Evolutionary conservation across 2,113 vertebrate genomes (phyloP).

Genomic region (Solenodon paradoxus): DNA sequence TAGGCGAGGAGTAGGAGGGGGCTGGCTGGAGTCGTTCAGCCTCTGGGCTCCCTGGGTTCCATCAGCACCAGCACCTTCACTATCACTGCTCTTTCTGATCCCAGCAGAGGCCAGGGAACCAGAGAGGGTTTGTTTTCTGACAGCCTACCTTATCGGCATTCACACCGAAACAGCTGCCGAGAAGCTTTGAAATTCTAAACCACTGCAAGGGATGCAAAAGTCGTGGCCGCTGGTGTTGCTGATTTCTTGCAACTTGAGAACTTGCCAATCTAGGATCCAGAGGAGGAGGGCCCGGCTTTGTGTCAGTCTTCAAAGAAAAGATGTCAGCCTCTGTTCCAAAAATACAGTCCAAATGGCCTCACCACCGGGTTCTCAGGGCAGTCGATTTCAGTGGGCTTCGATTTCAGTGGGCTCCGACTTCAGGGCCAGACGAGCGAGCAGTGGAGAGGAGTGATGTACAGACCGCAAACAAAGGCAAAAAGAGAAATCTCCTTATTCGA

Average conservation of each 20-base stretch:
- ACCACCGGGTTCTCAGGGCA: background rate
- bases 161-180: conserved; percentile 23
- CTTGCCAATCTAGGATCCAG: background rate
- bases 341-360: background rate
- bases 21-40: background rate
- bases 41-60: background rate
- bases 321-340: background rate
- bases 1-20: background rate
- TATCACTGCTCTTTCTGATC: background rate
- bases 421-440: background rate
- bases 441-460: background rate
- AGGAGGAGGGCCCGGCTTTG: background rate
- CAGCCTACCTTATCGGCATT: conserved; percentile 39
- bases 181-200: conserved; percentile 57
- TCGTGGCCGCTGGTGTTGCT: background rate
- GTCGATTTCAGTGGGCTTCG: background rate
- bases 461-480: background rate
- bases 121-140: background rate
- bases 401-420: conserved; percentile 10
- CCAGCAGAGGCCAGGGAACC: background rate
- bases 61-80: background rate
- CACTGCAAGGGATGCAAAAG: background rate
- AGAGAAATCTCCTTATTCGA: background rate
- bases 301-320: conserved; percentile 10
- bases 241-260: conserved; percentile 14